Evolutionary conservation across 2,888 invertebrate species (phyloP).

Genomic region (Lottia scabra): DNA sequence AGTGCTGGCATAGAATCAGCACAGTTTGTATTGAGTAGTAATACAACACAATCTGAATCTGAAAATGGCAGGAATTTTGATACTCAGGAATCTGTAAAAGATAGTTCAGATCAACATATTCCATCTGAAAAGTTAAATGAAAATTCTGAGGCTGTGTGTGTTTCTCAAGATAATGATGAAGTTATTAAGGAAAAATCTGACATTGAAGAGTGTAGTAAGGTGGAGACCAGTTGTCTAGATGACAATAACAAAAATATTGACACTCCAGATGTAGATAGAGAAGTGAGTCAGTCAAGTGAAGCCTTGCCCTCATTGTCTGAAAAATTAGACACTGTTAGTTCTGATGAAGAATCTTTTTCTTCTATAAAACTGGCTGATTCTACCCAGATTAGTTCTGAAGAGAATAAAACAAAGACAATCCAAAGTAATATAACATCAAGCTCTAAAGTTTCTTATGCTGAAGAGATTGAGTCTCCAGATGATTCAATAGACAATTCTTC

Average conservation of each 20-base stretch:
- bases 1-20: not conserved
- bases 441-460: constrained; percentile 12
- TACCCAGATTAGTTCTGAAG: constrained; percentile 19
- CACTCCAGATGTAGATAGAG: constrained; percentile 20
- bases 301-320: not conserved
- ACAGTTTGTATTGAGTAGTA: not conserved
- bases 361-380: constrained; percentile 10
- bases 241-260: constrained; percentile 25
- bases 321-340: not conserved
- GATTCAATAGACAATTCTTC: constrained; percentile 20
- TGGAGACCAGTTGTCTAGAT: not conserved
- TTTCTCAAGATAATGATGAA: not conserved
- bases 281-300: not conserved
- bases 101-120: not conserved
- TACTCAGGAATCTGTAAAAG: not conserved
- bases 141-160: not conserved
- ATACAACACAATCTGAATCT: not conserved
- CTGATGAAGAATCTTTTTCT: not conserved
- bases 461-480: constrained; percentile 18
- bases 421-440: constrained; percentile 18
- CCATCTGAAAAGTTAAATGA: constrained; percentile 6
- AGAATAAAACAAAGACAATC: constrained; percentile 2
- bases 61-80: not conserved
- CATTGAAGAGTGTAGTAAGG: not conserved
- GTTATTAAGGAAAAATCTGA: constrained; percentile 8